Percentiles rank a stretch among this genome's conserved stretches.
These are phyloP conservation scores for Drosophila azteca DNA, from an alignment of 1,140 invertebrate species.

Conservation along the genomic window DNA sequence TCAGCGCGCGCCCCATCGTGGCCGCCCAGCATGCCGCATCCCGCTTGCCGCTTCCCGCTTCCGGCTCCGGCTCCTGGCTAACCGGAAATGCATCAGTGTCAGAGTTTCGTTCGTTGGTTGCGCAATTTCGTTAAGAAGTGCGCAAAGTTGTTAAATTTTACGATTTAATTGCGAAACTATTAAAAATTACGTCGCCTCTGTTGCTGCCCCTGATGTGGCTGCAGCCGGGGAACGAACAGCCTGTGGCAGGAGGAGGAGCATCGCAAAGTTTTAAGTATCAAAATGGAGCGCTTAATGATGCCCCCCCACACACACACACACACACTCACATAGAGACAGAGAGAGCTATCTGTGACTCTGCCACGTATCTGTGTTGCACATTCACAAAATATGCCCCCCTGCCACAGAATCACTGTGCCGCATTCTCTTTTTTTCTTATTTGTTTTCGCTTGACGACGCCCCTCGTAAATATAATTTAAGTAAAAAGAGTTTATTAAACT, in stretches of 20 bases:
- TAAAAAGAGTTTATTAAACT: slow-evolving; percentile 74
- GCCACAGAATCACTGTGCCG: slow-evolving; percentile 40
- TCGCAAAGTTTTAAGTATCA: slow-evolving; percentile 77
- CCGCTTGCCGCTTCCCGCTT: background rate
- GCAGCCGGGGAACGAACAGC: background rate
- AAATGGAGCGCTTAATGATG: slow-evolving; percentile 79
- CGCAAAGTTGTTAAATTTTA: slow-evolving; percentile 83
- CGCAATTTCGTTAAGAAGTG: slow-evolving; percentile 79
- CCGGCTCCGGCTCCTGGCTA: slow-evolving; percentile 39
- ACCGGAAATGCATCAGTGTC: slow-evolving; percentile 80
- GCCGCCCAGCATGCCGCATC: background rate
- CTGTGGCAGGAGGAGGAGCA: too few species aligned
- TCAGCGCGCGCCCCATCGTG: background rate
- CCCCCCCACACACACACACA: slow-evolving; percentile 46
- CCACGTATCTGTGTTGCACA: slow-evolving; percentile 82
- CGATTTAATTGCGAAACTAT: slow-evolving; percentile 82
- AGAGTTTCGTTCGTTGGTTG: slow-evolving; percentile 54
- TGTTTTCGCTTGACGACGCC: slow-evolving; percentile 19
- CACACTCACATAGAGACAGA: slow-evolving; percentile 50
- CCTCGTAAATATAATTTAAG: slow-evolving; percentile 78
- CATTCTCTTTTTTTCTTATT: slow-evolving; percentile 31
- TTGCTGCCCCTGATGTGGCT: slow-evolving; percentile 29
- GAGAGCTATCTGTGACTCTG: slow-evolving; percentile 14
- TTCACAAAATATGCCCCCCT: slow-evolving; percentile 50
- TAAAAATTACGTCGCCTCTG: slow-evolving; percentile 80